Evolutionary conservation across 2,888 invertebrate genomes (phyloP).

Genomic region (Autographa pulchrina): DNA sequence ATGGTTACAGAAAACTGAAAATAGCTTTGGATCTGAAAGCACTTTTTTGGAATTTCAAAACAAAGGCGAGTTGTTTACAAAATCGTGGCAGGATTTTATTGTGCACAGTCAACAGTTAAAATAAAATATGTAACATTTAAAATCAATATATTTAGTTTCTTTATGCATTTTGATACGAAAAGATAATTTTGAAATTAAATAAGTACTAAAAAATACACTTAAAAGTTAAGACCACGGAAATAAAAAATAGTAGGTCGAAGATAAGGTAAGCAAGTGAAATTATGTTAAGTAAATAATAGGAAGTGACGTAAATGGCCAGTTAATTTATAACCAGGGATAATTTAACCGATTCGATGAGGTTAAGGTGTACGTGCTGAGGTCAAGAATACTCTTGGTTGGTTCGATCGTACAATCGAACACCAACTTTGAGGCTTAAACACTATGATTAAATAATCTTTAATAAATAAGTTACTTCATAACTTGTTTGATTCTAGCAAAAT

Average conservation of each 20-base stretch:
- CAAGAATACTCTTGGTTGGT: not conserved
- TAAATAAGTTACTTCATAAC: too few relatives aligned
- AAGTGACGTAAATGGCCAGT: not conserved
- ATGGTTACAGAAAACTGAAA: too few relatives aligned
- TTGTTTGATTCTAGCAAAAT: too few relatives aligned
- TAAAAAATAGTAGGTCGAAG: not conserved
- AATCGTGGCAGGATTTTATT: too few relatives aligned
- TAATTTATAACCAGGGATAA: not conserved
- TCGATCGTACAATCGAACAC: too few relatives aligned
- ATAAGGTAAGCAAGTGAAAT: not conserved
- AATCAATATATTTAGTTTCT: too few relatives aligned
- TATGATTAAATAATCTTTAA: too few relatives aligned
- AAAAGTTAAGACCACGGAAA: not conserved
- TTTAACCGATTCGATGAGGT: not conserved
- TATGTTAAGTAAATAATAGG: not conserved
- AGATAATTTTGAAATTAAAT: too few relatives aligned
- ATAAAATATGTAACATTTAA: not conserved
- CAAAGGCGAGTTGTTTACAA: too few relatives aligned
- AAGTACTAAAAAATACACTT: not conserved
- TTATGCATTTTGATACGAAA: too few relatives aligned
- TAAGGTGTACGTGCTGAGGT: slow-evolving; percentile 2
- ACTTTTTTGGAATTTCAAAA: too few relatives aligned
- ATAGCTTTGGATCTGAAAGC: too few relatives aligned
- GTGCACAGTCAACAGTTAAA: not conserved
- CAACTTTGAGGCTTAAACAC: not conserved